Evolutionary conservation across 2,113 vertebrate species (phyloP), one percentile per base, ranked within the genome.

Genomic region (Hemiprocne comata): DNA sequence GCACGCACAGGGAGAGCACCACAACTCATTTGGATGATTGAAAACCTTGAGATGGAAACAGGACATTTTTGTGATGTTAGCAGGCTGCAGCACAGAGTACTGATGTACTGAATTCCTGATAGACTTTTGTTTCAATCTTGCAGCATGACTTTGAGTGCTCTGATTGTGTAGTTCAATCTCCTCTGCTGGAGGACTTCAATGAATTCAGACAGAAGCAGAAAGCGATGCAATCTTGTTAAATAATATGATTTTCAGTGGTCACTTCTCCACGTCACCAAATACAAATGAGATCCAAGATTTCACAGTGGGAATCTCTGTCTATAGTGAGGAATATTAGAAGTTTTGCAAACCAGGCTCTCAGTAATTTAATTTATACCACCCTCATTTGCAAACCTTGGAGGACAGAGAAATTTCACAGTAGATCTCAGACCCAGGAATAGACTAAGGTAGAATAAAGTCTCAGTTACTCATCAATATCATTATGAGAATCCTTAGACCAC

Each of bases 111-210:
- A 95, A 95, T 86, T 89, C 85, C 90, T 92, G 78, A 92, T 57
- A 78, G 79, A 92, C 84, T 75, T 93, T 85, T 95, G 92, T 86
- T 90, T 84, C 92, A 74, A 87, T 97, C 91, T 78, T 75, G 82
- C 93, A 64, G 79, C 1, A 1, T 92, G 69, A 90, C 87, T 88
- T 91, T 61, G 92, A 96, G 80, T 82, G 61, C 75, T 55, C 65
- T 46, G n/a, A 60, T 29, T 67, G 48, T 64, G 42, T 11, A 71
- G 79, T 33, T 92, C 93, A 95, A 75, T 87, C 80, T 92, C 53
- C 77, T 36, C 73, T 51, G 65, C 91, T 94, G 54, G 73, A 64
- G 73, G 44, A 89, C 46, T 81, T 87, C 61, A 74, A 46, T 36
- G 62, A 75, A 95, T 75, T 90, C 94, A 74, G 76, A 74, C 51